A percentile compares a stretch with the other conserved stretches of the same genome.
Conservation (phyloP, 2,797 vertebrate genomes). For the Glossophaga mutica region DNA sequence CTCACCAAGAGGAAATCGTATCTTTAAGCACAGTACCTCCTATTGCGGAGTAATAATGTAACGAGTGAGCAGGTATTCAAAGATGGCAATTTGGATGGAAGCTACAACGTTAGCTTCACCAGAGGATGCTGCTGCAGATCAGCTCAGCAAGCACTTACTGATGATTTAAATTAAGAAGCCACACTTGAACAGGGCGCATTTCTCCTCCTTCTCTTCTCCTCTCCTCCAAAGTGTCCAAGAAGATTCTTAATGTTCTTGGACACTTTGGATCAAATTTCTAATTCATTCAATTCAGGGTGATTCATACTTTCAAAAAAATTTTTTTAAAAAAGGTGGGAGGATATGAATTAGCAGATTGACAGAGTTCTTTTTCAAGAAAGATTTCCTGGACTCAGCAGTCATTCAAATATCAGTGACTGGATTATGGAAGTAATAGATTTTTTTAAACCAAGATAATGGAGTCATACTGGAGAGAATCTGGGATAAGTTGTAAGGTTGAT, state of each 20-base stretch:
- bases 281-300: slow-evolving; percentile 44
- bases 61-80: background rate
- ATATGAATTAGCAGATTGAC: slow-evolving; percentile 32
- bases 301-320: slow-evolving; percentile 38
- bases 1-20: background rate
- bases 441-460: background rate
- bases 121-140: background rate
- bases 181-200: background rate
- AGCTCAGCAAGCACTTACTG: slow-evolving; percentile 28
- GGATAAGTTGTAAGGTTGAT: background rate
- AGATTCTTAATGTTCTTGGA: slow-evolving; percentile 53
- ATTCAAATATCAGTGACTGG: background rate
- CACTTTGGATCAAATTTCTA: slow-evolving; percentile 33
- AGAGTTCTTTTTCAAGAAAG: slow-evolving; percentile 13
- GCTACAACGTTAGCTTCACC: background rate
- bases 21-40: background rate
- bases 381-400: background rate
- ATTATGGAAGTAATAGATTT: background rate
- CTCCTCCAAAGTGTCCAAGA: too few species aligned
- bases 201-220: background rate
- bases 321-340: background rate
- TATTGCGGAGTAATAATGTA: background rate
- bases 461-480: background rate
- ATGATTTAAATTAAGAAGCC: slow-evolving; percentile 45
- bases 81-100: background rate